These are phyloP conservation scores for Neosalanx taihuensis DNA, from an alignment of 2,797 vertebrate genomes.

Conservation along the genomic window DNA sequence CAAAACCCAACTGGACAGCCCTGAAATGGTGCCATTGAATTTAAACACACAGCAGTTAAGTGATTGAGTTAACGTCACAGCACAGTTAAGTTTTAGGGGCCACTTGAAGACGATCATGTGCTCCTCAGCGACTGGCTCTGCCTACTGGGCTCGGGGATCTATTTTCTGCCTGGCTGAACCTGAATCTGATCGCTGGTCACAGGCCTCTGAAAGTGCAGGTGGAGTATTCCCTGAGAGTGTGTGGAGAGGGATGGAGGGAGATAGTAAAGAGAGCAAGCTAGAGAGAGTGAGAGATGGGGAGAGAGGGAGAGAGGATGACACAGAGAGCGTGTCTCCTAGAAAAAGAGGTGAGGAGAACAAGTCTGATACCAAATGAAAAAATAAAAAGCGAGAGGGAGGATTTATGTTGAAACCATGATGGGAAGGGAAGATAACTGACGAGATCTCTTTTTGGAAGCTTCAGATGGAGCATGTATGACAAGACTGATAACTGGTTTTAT, in stretches of 20 bases:
- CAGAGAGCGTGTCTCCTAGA: neutral
- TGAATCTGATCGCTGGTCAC: slow-evolving; percentile 60
- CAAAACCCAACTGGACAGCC: slow-evolving; percentile 55
- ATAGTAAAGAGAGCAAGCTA: neutral
- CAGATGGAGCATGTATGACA: neutral
- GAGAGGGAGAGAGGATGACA: neutral
- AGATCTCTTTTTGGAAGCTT: neutral
- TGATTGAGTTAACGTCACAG: slow-evolving; percentile 54
- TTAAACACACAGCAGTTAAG: slow-evolving; percentile 47
- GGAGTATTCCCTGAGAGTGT: slow-evolving; percentile 19
- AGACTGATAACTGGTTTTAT: neutral
- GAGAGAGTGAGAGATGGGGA: neutral
- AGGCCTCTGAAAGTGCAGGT: slow-evolving; percentile 24
- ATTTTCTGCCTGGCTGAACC: slow-evolving; percentile 72
- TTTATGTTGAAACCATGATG: slow-evolving; percentile 19
- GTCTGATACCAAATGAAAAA: neutral
- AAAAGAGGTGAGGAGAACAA: neutral
- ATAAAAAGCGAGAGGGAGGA: slow-evolving; percentile 36
- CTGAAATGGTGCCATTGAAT: slow-evolving; percentile 33
- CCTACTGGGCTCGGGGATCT: slow-evolving; percentile 55
- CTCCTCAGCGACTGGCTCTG: slow-evolving; percentile 45
- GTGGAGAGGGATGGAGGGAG: slow-evolving; percentile 12
- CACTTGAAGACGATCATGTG: slow-evolving; percentile 64
- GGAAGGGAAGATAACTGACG: slow-evolving; percentile 26
- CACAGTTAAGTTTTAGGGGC: slow-evolving; percentile 62